Conservation (phyloP, 2,888 invertebrate genomes). For the Diaperis boleti region DNA sequence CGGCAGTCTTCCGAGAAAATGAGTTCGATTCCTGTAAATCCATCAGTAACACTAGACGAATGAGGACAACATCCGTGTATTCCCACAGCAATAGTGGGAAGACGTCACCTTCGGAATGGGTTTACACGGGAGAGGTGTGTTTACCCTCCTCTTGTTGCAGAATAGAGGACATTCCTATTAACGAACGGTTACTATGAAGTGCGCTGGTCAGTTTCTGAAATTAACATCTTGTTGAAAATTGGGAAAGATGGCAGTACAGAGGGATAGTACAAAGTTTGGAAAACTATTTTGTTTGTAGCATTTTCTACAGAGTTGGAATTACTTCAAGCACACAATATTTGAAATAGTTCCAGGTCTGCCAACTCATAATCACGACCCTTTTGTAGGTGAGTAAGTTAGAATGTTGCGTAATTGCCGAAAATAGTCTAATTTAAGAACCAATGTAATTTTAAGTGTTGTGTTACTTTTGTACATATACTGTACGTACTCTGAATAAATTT, state of each 20-base stretch:
- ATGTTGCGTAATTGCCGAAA: slow-evolving; percentile 27
- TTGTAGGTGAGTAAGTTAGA: slow-evolving; percentile 16
- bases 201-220: too few species aligned
- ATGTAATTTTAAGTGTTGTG: slow-evolving; percentile 40
- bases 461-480: slow-evolving; percentile 43
- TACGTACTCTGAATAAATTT: slow-evolving; percentile 35
- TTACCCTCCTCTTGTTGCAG: too few species aligned
- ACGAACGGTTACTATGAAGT: too few species aligned
- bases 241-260: slow-evolving; percentile 12
- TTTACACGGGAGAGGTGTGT: too few species aligned
- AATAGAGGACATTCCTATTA: too few species aligned
- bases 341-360: too few species aligned
- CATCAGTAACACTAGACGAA: slow-evolving; percentile 4
- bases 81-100: not conserved
- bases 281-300: slow-evolving; percentile 23
- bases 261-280: slow-evolving; percentile 34
- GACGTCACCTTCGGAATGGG: too few species aligned
- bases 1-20: slow-evolving; percentile 16
- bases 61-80: not conserved
- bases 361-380: slow-evolving; percentile 26
- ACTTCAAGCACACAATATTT: too few species aligned
- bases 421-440: slow-evolving; percentile 40
- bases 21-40: slow-evolving; percentile 24
- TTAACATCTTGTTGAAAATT: too few species aligned
- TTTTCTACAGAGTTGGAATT: too few species aligned